Evolutionary conservation across 2,888 invertebrate genomes (phyloP).

Genomic region (Priocnemis perturbator): DNA sequence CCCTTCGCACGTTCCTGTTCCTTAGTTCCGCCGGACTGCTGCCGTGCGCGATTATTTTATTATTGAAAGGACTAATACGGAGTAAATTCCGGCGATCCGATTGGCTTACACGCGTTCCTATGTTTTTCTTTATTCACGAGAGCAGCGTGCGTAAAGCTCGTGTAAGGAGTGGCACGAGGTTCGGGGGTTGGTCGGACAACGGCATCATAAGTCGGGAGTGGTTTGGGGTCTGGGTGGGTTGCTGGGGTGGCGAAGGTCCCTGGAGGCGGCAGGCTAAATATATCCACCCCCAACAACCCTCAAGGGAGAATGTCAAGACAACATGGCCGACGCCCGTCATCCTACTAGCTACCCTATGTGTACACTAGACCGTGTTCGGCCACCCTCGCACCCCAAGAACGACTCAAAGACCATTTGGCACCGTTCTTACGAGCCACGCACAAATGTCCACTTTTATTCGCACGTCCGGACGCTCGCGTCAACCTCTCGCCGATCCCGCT

Average conservation of each 20-base stretch:
- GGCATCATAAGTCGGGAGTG: slow-evolving; percentile 73
- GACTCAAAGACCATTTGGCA: slow-evolving; percentile 54
- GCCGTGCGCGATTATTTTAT: too few relatives aligned
- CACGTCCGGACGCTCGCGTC: neutral
- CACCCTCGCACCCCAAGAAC: slow-evolving; percentile 58
- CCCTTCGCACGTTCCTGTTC: too few relatives aligned
- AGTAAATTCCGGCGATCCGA: slow-evolving; percentile 15
- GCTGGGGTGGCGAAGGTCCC: slow-evolving; percentile 65
- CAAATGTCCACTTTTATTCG: slow-evolving; percentile 23
- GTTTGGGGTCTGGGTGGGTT: slow-evolving; percentile 52
- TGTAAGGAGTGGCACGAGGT: slow-evolving; percentile 60
- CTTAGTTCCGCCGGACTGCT: too few relatives aligned
- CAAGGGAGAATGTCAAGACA: slow-evolving; percentile 75
- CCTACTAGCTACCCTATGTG: slow-evolving; percentile 66
- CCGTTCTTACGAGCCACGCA: slow-evolving; percentile 4
- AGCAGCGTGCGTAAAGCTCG: slow-evolving; percentile 52
- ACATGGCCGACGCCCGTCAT: slow-evolving; percentile 76
- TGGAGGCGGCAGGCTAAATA: slow-evolving; percentile 75
- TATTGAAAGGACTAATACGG: slow-evolving; percentile 9
- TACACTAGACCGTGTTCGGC: slow-evolving; percentile 67
- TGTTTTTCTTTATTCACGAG: slow-evolving; percentile 55
- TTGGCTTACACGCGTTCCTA: slow-evolving; percentile 35
- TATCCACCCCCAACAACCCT: slow-evolving; percentile 72
- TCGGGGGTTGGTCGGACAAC: slow-evolving; percentile 69
- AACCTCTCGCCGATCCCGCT: neutral